These are phyloP conservation scores for Neuroscelio doddi DNA, from an alignment of 2,888 invertebrate species.

Conservation along the genomic window DNA sequence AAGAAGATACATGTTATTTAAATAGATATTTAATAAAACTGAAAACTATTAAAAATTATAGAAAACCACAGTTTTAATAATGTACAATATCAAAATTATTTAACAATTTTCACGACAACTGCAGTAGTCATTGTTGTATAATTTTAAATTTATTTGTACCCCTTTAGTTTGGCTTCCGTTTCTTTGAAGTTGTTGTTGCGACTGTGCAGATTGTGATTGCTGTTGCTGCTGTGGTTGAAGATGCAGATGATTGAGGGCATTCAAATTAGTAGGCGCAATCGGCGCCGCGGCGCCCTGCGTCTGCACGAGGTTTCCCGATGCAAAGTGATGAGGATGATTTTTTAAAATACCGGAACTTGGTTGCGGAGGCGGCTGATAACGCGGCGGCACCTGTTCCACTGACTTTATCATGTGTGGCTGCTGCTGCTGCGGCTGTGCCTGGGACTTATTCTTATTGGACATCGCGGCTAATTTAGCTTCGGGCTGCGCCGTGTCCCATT, in stretches of 20 bases:
- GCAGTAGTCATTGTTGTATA: too few relatives aligned
- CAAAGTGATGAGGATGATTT: slow-evolving; percentile 71
- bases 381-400: slow-evolving; percentile 77
- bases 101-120: too few relatives aligned
- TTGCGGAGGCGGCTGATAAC: slow-evolving; percentile 83
- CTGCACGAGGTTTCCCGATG: slow-evolving; percentile 56
- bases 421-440: slow-evolving; percentile 52
- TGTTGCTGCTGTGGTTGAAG: slow-evolving; percentile 69
- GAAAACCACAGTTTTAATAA: too few relatives aligned
- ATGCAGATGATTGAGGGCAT: slow-evolving; percentile 51
- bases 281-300: slow-evolving; percentile 51
- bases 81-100: too few relatives aligned
- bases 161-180: slow-evolving; percentile 40
- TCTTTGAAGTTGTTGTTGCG: slow-evolving; percentile 19
- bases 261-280: slow-evolving; percentile 48
- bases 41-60: too few relatives aligned
- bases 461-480: slow-evolving; percentile 69
- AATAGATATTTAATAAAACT: too few relatives aligned
- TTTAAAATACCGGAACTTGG: slow-evolving; percentile 79
- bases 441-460: slow-evolving; percentile 70
- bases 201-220: slow-evolving; percentile 60
- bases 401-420: slow-evolving; percentile 57
- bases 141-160: too few relatives aligned
- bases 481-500: slow-evolving; percentile 67
- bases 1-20: not conserved